Percentiles rank a stretch among this genome's conserved stretches.
phyloP scores from a whole-genome alignment of 1,140 invertebrate genomes.

The Pteromalus puparum region DNA sequence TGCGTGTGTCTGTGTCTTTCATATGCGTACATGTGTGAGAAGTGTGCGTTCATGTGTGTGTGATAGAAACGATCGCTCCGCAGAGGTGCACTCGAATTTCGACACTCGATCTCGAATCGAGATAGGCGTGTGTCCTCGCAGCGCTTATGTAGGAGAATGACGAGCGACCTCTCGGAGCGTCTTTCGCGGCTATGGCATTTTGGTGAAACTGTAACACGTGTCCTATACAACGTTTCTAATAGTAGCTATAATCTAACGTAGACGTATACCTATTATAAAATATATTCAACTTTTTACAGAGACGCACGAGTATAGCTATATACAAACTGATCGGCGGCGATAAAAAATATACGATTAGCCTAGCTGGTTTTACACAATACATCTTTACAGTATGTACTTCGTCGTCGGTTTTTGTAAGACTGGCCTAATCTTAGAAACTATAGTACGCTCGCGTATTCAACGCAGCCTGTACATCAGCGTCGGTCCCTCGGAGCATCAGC shows the following conservation, averaged over 20 bases:
- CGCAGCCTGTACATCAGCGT: too few relatives aligned
- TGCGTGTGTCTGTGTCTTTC: background rate
- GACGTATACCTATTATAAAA: conserved; percentile 1
- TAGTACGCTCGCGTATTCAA: too few relatives aligned
- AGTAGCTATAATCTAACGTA: background rate
- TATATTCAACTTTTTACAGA: conserved; percentile 42
- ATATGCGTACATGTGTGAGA: background rate
- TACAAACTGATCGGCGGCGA: background rate
- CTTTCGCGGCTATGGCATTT: conserved; percentile 41
- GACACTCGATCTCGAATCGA: background rate
- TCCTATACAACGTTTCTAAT: conserved; percentile 33
- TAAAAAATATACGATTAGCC: too few relatives aligned
- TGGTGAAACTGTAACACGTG: conserved; percentile 49
- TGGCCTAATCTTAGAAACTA: too few relatives aligned
- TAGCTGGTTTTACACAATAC: too few relatives aligned
- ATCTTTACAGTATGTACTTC: too few relatives aligned
- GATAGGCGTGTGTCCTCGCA: background rate
- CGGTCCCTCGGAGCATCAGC: too few relatives aligned
- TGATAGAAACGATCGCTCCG: background rate
- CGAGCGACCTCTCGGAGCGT: background rate
- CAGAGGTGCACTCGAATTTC: background rate
- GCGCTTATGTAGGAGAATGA: background rate
- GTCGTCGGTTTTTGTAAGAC: too few relatives aligned
- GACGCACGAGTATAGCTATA: background rate
- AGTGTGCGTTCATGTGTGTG: background rate